Evolutionary conservation across 2,888 invertebrate genomes (phyloP).

Genomic region (Hermodice carunculata): DNA sequence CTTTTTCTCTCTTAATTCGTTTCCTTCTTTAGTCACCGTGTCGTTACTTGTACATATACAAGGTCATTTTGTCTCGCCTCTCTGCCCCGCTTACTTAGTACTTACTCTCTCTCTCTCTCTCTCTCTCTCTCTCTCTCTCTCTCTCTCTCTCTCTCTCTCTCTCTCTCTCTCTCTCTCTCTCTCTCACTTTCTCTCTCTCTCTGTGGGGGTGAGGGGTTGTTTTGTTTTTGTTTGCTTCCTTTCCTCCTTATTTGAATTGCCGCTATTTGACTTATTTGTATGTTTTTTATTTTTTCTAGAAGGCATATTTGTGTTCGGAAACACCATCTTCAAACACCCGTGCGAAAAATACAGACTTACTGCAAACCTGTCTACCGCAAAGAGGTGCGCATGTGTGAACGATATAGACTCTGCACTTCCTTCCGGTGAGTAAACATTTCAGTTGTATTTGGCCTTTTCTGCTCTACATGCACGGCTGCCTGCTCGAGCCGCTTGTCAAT

Average conservation of each 20-base stretch:
- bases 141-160: not conserved
- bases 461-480: too few relatives aligned
- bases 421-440: constrained; percentile 7
- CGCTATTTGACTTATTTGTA: not conserved
- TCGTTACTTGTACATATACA: too few relatives aligned
- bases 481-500: too few relatives aligned
- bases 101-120: not conserved
- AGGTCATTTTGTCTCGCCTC: too few relatives aligned
- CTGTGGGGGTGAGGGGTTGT: too few relatives aligned
- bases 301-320: constrained; percentile 7
- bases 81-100: not conserved
- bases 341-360: constrained; percentile 7
- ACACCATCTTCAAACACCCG: not conserved
- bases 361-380: constrained; percentile 16
- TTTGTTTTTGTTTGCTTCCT: too few relatives aligned
- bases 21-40: too few relatives aligned
- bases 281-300: not conserved
- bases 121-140: not conserved
- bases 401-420: constrained; percentile 12
- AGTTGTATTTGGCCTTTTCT: too few relatives aligned
- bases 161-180: constrained; percentile 3
- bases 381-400: constrained; percentile 16
- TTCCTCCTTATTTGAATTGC: not conserved
- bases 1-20: too few relatives aligned
- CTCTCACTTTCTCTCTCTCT: not conserved